These are phyloP conservation scores for Rhorus exstirpatorius DNA, from an alignment of 2,888 invertebrate species.

Conservation along the genomic window DNA sequence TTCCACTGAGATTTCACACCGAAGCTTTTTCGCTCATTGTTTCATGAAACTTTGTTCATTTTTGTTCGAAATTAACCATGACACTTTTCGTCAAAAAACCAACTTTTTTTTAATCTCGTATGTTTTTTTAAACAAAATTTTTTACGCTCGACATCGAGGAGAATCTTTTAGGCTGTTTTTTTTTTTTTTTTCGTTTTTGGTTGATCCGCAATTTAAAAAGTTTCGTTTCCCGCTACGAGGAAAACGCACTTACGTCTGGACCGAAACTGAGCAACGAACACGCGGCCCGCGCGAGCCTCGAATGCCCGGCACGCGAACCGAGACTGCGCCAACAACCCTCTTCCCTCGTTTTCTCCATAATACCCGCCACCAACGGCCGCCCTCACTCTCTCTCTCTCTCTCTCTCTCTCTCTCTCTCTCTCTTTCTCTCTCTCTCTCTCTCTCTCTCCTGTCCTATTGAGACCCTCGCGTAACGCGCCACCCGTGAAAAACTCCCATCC, in stretches of 20 bases:
- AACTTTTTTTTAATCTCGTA: neutral
- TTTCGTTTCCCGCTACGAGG: slow-evolving; percentile 40
- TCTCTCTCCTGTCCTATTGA: too few relatives aligned
- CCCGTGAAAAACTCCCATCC: slow-evolving; percentile 61
- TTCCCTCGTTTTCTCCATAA: slow-evolving; percentile 75
- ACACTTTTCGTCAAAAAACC: slow-evolving; percentile 14
- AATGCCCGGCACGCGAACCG: slow-evolving; percentile 81
- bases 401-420: too few relatives aligned
- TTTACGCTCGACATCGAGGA: neutral
- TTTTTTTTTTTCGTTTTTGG: neutral
- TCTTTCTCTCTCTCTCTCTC: too few relatives aligned
- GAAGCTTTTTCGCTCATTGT: neutral
- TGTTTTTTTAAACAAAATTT: neutral
- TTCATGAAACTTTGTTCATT: neutral
- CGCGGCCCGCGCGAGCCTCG: slow-evolving; percentile 79
- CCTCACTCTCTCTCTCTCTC: slow-evolving; percentile 65
- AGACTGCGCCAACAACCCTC: slow-evolving; percentile 79
- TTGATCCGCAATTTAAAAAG: neutral
- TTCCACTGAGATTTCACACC: slow-evolving; percentile 19
- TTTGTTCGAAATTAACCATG: slow-evolving; percentile 15
- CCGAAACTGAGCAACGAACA: slow-evolving; percentile 82
- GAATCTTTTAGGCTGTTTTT: neutral
- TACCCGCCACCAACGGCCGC: slow-evolving; percentile 75
- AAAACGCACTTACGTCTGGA: slow-evolving; percentile 73
- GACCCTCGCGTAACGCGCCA: slow-evolving; percentile 51